phyloP scores from a whole-genome alignment of 2,888 invertebrate species.

The Coelopa pilipes region DNA sequence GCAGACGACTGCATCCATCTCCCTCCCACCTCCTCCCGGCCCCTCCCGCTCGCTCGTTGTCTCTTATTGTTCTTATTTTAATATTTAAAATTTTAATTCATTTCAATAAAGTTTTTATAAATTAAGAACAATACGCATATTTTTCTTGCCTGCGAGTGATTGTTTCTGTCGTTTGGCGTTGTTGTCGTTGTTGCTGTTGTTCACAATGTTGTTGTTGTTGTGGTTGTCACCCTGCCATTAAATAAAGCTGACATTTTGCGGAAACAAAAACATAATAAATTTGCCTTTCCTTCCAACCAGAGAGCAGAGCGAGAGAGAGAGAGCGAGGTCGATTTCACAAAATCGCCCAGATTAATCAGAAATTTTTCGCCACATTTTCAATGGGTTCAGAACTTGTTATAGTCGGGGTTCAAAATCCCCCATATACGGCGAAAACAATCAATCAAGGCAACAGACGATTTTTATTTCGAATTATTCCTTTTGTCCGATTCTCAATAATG shows the following conservation, averaged over 20 bases:
- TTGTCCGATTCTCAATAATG: too few relatives aligned
- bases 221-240: constrained; percentile 18
- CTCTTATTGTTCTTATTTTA: constrained; percentile 23
- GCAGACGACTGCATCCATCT: too few relatives aligned
- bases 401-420: too few relatives aligned
- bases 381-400: too few relatives aligned
- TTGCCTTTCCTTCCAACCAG: constrained; percentile 9
- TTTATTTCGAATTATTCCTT: too few relatives aligned
- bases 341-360: neutral
- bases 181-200: neutral
- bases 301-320: constrained; percentile 8
- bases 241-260: constrained; percentile 21
- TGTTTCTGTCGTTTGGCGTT: neutral
- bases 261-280: constrained; percentile 1
- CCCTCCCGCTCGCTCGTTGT: constrained; percentile 9
- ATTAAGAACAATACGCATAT: constrained; percentile 9
- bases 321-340: neutral
- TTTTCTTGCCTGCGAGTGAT: neutral
- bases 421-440: too few relatives aligned
- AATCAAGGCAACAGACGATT: too few relatives aligned
- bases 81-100: constrained; percentile 22
- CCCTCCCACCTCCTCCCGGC: neutral
- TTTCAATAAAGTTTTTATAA: constrained; percentile 29
- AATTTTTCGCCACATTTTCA: neutral
- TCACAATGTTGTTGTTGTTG: neutral